Base-by-base conservation (phyloP, 2,888 invertebrate genomes). In the Litoditis marina region DNA sequence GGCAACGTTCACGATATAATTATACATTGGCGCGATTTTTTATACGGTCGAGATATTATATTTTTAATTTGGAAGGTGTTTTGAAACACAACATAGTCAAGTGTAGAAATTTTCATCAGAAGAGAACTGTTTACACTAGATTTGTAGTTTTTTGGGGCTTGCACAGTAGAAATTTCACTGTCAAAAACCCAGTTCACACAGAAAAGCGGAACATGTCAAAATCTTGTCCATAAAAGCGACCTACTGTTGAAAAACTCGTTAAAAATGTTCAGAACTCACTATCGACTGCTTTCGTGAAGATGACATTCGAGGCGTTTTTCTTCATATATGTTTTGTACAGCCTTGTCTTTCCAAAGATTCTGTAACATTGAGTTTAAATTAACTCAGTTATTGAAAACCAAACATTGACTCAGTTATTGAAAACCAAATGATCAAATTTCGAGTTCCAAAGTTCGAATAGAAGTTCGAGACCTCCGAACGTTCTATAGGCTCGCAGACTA, bases 271-370 rank as follows among this genome's bases (percentile, higher is more conserved):
- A n/a, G n/a, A 19, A 39, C 64, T 67, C 49, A 78, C 78, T 72
- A 74, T 67, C 74, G 70, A 28, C 76, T 76, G 47, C 77, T 77
- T 53, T 80, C 80, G 51, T 79, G 74, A 7, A 80, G 63, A 55
- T 80, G 78, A 55, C 68, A 69, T 50, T 75, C 74, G 1, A 74
- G 60, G 28, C 77, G 54, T 19, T 75, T 63, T 2, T 47, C 34
- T 19, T 69, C 68, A 42, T 71, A 73, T 34, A 71, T 49, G 13
- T 52, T 46, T 34, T 68, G 63, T 0, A 75, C 73, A 7, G 57
- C 54, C 16, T 62, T 36, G 46, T 75, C 75, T 1, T 47, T 57
- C 75, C 75, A 75, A 1, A 75, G 62, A 22, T 63, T 68, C 63
- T 68, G 63, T 49, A 67, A 67, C 19, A 25, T n/a, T 8, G 5